These are phyloP conservation scores for Morpho deidamia DNA, from an alignment of 2,888 invertebrate species.

Conservation along the genomic window DNA sequence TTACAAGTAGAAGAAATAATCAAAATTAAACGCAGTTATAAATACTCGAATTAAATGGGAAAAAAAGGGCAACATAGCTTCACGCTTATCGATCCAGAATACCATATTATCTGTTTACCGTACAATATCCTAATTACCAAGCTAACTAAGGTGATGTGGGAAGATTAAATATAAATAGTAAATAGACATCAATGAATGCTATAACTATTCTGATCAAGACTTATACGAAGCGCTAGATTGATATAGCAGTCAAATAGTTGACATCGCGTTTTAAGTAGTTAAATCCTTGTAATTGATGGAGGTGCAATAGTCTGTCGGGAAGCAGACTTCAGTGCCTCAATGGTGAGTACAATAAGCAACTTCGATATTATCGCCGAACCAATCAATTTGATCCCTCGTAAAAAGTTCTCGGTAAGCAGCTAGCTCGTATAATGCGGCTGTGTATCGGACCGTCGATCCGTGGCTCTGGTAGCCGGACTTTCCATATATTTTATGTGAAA, in stretches of 20 bases:
- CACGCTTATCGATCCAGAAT: no score
- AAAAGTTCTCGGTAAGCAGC: slow-evolving; percentile 66
- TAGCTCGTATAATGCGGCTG: slow-evolving; percentile 58
- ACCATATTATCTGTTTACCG: no score
- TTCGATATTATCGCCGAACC: slow-evolving; percentile 72
- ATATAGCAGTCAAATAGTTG: not conserved
- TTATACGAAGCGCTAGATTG: no score
- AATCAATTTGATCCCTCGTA: slow-evolving; percentile 78
- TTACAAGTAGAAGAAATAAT: no score
- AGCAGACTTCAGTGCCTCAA: slow-evolving; percentile 7
- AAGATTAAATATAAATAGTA: no score
- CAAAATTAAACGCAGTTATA: no score
- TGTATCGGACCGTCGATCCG: slow-evolving; percentile 69
- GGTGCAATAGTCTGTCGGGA: slow-evolving; percentile 31
- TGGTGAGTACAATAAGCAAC: slow-evolving; percentile 51
- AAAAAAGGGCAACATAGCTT: no score
- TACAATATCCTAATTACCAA: no score
- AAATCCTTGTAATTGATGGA: slow-evolving; percentile 26
- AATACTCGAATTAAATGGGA: no score
- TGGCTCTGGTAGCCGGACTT: slow-evolving; percentile 66
- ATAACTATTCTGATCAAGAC: no score
- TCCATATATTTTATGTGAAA: slow-evolving; percentile 78
- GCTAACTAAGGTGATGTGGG: no score
- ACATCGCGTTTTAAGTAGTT: not conserved
- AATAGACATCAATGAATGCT: no score